Evolutionary conservation across 37 sponge, comb jelly and placozoan species (phyloP).

Genomic region (Oopsacas minuta): DNA sequence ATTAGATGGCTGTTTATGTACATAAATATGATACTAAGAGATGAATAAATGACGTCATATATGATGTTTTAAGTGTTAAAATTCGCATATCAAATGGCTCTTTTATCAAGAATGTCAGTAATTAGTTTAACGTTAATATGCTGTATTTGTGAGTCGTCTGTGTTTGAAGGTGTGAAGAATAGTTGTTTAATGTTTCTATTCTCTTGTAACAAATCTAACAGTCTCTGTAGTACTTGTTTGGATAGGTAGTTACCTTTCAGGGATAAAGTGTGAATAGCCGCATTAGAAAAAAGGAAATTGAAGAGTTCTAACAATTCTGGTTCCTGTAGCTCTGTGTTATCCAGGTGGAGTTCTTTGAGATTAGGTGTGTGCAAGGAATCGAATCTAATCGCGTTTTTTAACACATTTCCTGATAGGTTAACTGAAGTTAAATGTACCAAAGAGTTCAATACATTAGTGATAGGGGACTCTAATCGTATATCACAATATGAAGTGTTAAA

Average conservation of each 20-base stretch:
- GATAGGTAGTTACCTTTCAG: neutral
- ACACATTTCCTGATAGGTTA: conserved; percentile 14
- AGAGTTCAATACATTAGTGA: neutral
- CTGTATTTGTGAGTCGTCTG: neutral
- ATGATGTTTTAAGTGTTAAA: neutral
- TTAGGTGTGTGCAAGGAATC: neutral
- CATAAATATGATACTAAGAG: neutral
- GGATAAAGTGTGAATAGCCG: neutral
- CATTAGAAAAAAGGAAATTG: neutral
- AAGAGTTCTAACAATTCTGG: neutral
- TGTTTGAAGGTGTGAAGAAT: neutral
- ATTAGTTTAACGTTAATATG: neutral
- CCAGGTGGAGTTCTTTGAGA: neutral
- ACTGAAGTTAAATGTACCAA: neutral
- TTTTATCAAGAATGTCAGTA: neutral
- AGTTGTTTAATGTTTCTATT: neutral
- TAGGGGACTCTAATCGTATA: neutral
- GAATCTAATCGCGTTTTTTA: neutral
- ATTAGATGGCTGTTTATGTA: neutral
- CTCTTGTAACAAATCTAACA: neutral
- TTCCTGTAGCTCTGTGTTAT: neutral
- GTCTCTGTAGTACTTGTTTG: neutral
- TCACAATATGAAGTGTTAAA: conserved; percentile 15
- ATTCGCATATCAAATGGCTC: conserved; percentile 15
- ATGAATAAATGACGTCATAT: neutral